Conservation (phyloP, 2,113 vertebrate species). For the Lutjanus erythropterus region DNA sequence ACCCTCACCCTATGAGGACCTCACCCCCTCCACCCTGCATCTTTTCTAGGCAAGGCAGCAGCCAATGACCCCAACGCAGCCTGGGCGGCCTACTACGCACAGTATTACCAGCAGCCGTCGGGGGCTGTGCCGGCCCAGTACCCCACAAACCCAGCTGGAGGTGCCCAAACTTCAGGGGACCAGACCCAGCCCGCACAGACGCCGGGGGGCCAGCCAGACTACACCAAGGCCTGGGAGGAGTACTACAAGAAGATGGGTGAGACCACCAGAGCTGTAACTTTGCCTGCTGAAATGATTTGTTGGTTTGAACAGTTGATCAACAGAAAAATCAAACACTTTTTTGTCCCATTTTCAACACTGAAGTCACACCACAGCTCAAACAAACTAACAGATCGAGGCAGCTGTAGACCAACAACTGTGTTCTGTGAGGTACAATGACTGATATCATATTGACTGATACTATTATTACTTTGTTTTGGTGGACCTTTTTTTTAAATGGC, state of each 20-base stretch:
- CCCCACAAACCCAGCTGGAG: conserved; percentile 69
- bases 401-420: too few relatives aligned
- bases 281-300: background rate
- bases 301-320: background rate
- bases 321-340: background rate
- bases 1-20: conserved; percentile 81
- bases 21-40: conserved; percentile 60
- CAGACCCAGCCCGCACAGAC: conserved; percentile 81
- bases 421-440: too few relatives aligned
- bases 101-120: conserved; percentile 90
- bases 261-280: background rate
- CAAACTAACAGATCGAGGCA: too few relatives aligned
- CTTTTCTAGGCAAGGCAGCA: conserved; percentile 86
- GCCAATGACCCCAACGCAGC: conserved; percentile 88
- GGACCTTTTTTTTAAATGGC: too few relatives aligned
- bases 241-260: conserved; percentile 98
- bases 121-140: conserved; percentile 86
- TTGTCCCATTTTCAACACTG: too few relatives aligned
- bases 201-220: conserved; percentile 89
- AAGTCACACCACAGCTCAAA: too few relatives aligned
- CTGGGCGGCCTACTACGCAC: conserved; percentile 92
- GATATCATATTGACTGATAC: too few relatives aligned
- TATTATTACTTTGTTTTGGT: too few relatives aligned
- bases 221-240: conserved; percentile 98
- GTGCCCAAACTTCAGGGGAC: conserved; percentile 84